Conservation (phyloP, 2,797 vertebrate genomes). For the Dermochelys coriacea region DNA sequence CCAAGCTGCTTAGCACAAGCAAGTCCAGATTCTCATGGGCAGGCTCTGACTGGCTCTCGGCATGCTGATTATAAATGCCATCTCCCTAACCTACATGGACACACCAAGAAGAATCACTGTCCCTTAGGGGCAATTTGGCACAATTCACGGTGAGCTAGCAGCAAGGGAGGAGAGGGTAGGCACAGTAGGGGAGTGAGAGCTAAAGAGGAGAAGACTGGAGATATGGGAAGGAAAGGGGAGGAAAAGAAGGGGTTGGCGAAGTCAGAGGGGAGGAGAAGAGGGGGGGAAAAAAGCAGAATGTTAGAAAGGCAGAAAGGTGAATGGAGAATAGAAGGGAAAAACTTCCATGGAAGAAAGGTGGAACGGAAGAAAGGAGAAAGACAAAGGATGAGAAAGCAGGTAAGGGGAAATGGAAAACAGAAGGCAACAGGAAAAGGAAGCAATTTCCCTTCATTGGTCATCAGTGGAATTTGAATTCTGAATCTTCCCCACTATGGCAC, state of each 20-base stretch:
- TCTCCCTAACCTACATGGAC: neutral
- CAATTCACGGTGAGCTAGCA: neutral
- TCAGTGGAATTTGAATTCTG: neutral
- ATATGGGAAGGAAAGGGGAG: neutral
- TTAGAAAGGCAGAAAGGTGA: neutral
- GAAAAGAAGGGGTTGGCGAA: neutral
- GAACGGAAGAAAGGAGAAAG: rapidly evolving
- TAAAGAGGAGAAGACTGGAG: neutral
- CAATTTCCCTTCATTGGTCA: neutral
- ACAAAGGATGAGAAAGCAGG: neutral
- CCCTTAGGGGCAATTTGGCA: neutral
- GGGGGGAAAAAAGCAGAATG: neutral
- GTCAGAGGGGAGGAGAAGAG: neutral
- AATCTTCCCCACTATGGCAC: neutral
- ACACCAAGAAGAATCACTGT: neutral
- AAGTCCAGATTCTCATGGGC: rapidly evolving
- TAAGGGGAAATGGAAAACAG: neutral
- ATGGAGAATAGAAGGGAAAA: neutral
- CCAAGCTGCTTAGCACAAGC: neutral
- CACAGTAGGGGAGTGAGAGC: neutral
- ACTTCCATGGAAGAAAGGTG: neutral
- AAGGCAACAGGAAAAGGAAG: neutral
- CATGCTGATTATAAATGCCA: neutral
- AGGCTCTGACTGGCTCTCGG: neutral
- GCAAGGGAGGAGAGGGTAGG: neutral